Conservation (phyloP, 2,797 vertebrate genomes). For the Xenentodon cancila region DNA sequence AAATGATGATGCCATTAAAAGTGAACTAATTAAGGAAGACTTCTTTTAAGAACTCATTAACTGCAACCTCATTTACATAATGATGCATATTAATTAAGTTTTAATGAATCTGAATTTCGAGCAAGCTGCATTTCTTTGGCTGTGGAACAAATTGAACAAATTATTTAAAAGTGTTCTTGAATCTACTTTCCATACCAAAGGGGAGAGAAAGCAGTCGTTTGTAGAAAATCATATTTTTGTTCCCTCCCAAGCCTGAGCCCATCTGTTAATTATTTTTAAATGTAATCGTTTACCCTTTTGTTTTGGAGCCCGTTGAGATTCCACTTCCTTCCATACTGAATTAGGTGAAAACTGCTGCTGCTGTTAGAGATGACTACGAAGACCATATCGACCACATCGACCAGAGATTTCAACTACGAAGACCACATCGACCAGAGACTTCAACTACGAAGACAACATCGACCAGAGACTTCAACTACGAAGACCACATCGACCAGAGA, state of each 20-base stretch:
- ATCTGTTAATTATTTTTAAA: slow-evolving; percentile 99
- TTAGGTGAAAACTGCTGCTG: slow-evolving; percentile 62
- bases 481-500: too few species aligned
- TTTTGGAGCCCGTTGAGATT: slow-evolving; percentile 87
- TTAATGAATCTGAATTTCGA: slow-evolving; percentile 99
- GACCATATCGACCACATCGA: too few species aligned
- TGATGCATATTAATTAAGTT: slow-evolving; percentile 99
- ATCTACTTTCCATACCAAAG: slow-evolving; percentile 2
- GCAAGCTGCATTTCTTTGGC: slow-evolving; percentile 98
- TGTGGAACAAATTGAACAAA: slow-evolving; percentile 91
- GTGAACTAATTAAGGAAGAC: slow-evolving; percentile 99
- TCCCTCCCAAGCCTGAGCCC: slow-evolving; percentile 86
- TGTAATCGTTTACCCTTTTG: slow-evolving; percentile 95
- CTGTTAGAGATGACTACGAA: too few species aligned
- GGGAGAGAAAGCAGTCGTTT: slow-evolving; percentile 89
- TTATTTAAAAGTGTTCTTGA: slow-evolving; percentile 6
- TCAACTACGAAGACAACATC: too few species aligned
- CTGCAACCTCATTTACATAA: slow-evolving; percentile 99
- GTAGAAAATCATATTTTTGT: slow-evolving; percentile 90
- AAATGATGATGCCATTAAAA: slow-evolving; percentile 99
- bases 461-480: too few species aligned
- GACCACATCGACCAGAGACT: too few species aligned
- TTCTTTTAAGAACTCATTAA: slow-evolving; percentile 99
- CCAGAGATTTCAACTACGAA: too few species aligned
- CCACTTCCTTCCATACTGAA: slow-evolving; percentile 74